Evolutionary conservation across 2,888 invertebrate genomes (phyloP).

Genomic region (Sinhomidia bicolor): DNA sequence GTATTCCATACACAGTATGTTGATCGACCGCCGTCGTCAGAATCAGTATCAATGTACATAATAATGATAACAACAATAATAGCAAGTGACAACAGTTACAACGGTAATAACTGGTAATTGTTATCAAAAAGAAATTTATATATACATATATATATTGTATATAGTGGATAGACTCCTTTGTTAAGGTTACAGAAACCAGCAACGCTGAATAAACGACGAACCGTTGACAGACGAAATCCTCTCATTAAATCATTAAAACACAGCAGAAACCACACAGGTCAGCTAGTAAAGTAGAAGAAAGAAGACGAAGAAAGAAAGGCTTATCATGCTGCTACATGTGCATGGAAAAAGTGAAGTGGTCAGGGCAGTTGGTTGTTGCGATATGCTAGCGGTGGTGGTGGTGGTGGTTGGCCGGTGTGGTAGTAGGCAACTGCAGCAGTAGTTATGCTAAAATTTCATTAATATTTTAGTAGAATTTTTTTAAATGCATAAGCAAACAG

Average conservation of each 20-base stretch:
- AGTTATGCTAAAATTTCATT: too few species aligned
- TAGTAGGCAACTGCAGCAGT: too few species aligned
- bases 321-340: neutral
- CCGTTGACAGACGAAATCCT: neutral
- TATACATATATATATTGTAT: too few species aligned
- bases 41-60: neutral
- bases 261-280: neutral
- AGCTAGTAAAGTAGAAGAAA: neutral
- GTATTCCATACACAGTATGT: neutral
- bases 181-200: neutral
- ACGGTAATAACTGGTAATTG: neutral
- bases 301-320: neutral
- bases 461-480: too few species aligned
- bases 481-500: neutral
- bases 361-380: slow-evolving; percentile 3
- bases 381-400: neutral
- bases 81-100: neutral
- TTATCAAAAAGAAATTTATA: neutral
- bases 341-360: slow-evolving; percentile 37
- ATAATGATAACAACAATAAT: too few species aligned
- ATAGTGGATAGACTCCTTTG: too few species aligned
- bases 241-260: neutral
- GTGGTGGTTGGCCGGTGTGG: too few species aligned
- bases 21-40: neutral
- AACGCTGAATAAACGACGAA: neutral